phyloP scores from a whole-genome alignment of 2,113 vertebrate genomes.

The Heterotis niloticus region DNA sequence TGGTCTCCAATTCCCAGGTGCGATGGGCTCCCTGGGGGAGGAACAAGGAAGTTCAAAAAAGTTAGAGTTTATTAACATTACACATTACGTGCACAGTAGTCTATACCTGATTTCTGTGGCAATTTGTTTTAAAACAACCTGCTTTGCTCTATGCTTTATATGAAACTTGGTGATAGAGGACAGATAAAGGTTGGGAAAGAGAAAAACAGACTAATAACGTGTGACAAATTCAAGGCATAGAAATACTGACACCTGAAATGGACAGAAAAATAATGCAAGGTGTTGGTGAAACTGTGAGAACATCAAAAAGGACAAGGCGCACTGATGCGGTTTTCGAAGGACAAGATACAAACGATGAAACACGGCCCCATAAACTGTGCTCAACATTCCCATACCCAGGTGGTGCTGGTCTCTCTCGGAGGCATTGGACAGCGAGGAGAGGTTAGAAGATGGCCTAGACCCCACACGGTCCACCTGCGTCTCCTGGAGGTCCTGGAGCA shows the following conservation, averaged over 20 bases:
- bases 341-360: not conserved
- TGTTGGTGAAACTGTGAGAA: not conserved
- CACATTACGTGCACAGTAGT: not conserved
- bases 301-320: not conserved
- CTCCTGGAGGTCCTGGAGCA: conserved; percentile 92
- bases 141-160: not conserved
- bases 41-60: not conserved
- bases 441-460: conserved; percentile 88
- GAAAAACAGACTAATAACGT: too few species aligned
- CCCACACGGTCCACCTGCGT: conserved; percentile 78
- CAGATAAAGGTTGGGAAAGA: too few species aligned
- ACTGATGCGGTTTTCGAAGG: not conserved
- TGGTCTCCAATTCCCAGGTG: conserved; percentile 86
- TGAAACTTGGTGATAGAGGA: too few species aligned
- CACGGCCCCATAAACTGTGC: too few species aligned
- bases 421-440: conserved; percentile 90
- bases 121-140: not conserved
- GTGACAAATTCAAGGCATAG: not conserved
- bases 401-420: conserved; percentile 93
- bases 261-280: not conserved
- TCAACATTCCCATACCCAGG: conserved; percentile 64
- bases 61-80: not conserved
- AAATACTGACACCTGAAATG: not conserved
- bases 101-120: too few species aligned
- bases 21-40: conserved; percentile 78